These are phyloP conservation scores for Nasonia longicornis DNA, from an alignment of 1,140 invertebrate genomes.

Conservation along the genomic window DNA sequence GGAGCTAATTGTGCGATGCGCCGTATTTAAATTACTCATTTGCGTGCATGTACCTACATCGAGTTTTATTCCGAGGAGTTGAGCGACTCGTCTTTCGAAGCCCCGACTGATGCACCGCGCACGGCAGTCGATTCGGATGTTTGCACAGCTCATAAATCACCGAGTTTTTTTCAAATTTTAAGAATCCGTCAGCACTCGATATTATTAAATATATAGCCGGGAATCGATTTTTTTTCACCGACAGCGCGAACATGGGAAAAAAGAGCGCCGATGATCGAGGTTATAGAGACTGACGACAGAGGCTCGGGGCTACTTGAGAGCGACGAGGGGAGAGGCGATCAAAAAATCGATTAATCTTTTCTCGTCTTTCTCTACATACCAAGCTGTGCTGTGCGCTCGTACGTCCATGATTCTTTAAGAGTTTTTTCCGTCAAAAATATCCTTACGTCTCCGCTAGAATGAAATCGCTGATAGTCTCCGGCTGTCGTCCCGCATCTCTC, in stretches of 20 bases:
- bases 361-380: slow-evolving; percentile 60
- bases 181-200: slow-evolving; percentile 31
- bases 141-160: neutral
- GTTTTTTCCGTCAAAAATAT: slow-evolving; percentile 33
- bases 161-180: neutral
- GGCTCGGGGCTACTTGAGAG: slow-evolving; percentile 28
- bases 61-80: neutral
- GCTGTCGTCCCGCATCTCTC: slow-evolving; percentile 46
- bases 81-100: neutral
- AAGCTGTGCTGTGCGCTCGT: slow-evolving; percentile 41
- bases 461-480: slow-evolving; percentile 48
- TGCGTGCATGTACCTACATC: neutral
- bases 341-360: slow-evolving; percentile 67
- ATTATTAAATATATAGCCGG: slow-evolving; percentile 36
- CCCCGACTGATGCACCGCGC: no score
- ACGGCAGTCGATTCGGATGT: neutral
- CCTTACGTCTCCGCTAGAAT: slow-evolving; percentile 41
- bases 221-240: slow-evolving; percentile 28
- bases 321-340: slow-evolving; percentile 51
- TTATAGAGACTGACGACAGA: neutral
- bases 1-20: slow-evolving; percentile 27
- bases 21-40: slow-evolving; percentile 22
- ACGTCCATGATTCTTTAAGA: slow-evolving; percentile 34
- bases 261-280: slow-evolving; percentile 32
- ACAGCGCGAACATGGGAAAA: slow-evolving; percentile 31